Conservation (phyloP, 2,797 vertebrate species). For the Anguilla megastoma region DNA sequence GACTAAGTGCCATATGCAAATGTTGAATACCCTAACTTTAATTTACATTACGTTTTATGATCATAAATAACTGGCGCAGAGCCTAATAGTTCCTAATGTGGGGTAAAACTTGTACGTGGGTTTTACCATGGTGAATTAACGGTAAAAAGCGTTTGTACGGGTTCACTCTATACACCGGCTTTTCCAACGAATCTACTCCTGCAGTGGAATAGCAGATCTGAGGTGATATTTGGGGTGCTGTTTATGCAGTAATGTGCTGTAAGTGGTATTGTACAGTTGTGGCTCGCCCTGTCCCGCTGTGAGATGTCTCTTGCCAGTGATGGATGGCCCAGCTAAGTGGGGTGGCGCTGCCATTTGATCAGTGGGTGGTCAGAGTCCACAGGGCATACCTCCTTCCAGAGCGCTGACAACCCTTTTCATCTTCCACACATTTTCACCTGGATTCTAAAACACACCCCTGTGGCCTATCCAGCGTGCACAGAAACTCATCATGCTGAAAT, state of each 20-base stretch:
- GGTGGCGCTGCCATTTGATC: conserved; percentile 3
- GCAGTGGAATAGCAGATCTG: neutral
- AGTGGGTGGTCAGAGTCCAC: neutral
- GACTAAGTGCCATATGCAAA: neutral
- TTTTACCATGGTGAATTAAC: no score
- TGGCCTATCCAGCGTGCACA: neutral
- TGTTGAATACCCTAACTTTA: no score
- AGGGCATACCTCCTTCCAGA: neutral
- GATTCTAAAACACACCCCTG: neutral
- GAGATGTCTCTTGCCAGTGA: neutral
- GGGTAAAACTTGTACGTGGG: neutral
- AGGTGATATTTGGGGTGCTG: neutral
- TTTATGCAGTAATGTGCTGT: neutral
- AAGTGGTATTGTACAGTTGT: neutral
- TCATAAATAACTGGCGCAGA: neutral
- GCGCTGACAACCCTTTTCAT: neutral
- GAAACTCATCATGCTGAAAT: neutral
- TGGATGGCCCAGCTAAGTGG: neutral
- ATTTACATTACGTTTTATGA: neutral
- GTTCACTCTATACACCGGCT: neutral
- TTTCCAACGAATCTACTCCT: neutral
- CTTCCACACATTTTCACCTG: conserved; percentile 2
- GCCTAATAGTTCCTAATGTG: neutral
- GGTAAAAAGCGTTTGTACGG: no score
- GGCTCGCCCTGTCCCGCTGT: neutral